These are phyloP conservation scores for Drosophila gunungcola DNA, from an alignment of 1,140 invertebrate species.

Conservation along the genomic window DNA sequence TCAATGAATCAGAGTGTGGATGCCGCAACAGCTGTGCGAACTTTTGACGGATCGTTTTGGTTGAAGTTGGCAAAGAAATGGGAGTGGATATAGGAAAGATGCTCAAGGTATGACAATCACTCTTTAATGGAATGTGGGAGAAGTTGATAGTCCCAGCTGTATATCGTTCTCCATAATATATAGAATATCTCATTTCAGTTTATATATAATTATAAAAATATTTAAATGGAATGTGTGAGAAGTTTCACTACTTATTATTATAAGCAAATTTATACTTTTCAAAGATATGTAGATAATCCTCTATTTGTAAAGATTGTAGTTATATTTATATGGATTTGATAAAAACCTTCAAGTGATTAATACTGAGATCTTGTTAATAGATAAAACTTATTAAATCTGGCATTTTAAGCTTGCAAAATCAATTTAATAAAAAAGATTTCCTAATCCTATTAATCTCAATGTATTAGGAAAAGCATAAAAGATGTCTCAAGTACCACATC, in stretches of 20 bases:
- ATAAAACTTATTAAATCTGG: no score
- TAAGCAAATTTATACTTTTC: no score
- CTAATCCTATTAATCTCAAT: no score
- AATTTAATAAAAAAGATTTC: no score
- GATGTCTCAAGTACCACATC: neutral
- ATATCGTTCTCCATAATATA: neutral
- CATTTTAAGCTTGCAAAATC: no score
- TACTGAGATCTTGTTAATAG: no score
- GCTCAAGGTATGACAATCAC: constrained; percentile 12
- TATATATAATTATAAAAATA: neutral
- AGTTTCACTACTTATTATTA: no score
- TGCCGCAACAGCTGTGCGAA: constrained; percentile 69
- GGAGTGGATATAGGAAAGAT: constrained; percentile 18
- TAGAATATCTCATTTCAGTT: neutral
- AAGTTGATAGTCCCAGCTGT: constrained; percentile 1
- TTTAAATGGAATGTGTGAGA: neutral
- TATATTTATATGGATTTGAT: no score
- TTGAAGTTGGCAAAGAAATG: constrained; percentile 26
- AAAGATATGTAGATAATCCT: no score
- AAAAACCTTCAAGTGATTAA: no score
- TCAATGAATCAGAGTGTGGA: constrained; percentile 71
- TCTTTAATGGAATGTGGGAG: constrained; percentile 22
- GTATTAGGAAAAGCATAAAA: no score
- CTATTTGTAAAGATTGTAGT: no score
- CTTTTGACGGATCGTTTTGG: constrained; percentile 37